These are phyloP conservation scores for Harpagoxenus sublaevis DNA, from an alignment of 2,888 invertebrate genomes.

Conservation along the genomic window DNA sequence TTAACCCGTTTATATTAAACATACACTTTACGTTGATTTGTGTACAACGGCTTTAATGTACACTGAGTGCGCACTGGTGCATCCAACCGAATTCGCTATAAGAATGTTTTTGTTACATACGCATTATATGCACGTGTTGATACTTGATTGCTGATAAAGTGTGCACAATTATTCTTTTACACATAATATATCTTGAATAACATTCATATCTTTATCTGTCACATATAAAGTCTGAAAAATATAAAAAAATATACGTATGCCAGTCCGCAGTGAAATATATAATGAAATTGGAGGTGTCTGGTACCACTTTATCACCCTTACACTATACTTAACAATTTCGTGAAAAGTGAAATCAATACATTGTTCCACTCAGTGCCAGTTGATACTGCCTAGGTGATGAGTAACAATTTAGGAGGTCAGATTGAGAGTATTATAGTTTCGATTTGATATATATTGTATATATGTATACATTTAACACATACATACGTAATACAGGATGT, in stretches of 20 bases:
- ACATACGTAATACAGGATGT: not conserved
- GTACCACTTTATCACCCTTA: slow-evolving; percentile 55
- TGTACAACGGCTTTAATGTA: too few species aligned
- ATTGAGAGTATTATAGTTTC: not conserved
- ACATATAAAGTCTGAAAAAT: not conserved
- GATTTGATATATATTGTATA: slow-evolving; percentile 13
- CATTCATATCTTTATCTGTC: not conserved
- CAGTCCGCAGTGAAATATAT: slow-evolving; percentile 6
- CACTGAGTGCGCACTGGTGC: too few species aligned
- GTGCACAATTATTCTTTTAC: not conserved
- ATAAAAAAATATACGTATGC: not conserved
- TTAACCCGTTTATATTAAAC: too few species aligned
- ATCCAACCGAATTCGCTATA: too few species aligned
- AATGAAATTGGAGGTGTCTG: slow-evolving; percentile 40
- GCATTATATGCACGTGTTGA: not conserved
- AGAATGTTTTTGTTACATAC: not conserved
- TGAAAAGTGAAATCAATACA: slow-evolving; percentile 74
- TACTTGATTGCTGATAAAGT: not conserved
- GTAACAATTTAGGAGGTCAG: slow-evolving; percentile 57
- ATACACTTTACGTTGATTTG: too few species aligned
- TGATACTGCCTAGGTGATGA: slow-evolving; percentile 56
- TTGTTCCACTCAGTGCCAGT: slow-evolving; percentile 71
- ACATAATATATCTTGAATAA: not conserved
- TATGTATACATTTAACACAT: not conserved
- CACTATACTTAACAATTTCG: slow-evolving; percentile 52